These are phyloP conservation scores for Neopipo cinnamomea DNA, from an alignment of 2,113 vertebrate genomes.

Conservation along the genomic window DNA sequence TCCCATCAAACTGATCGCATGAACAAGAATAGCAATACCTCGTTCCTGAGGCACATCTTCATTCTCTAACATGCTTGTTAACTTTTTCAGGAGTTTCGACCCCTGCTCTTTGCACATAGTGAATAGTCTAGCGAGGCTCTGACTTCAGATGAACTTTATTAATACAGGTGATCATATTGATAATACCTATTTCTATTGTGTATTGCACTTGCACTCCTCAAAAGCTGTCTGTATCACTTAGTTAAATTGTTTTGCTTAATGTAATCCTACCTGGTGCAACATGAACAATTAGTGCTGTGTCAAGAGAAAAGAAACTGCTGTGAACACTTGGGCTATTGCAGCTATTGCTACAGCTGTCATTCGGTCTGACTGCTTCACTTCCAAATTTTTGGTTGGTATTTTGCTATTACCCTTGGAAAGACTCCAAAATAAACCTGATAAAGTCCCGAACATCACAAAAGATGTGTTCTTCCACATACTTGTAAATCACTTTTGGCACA, in stretches of 20 bases:
- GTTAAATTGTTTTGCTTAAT: not conserved
- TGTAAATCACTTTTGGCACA: not conserved
- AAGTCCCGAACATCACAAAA: constrained; percentile 31
- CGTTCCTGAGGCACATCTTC: not conserved
- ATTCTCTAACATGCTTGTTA: not conserved
- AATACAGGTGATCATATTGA: not conserved
- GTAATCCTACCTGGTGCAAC: not conserved
- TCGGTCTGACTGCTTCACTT: not conserved
- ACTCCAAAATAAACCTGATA: constrained; percentile 43
- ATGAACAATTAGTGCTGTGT: not conserved
- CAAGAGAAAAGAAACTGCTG: not conserved
- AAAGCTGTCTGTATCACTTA: not conserved
- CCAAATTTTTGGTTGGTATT: not conserved
- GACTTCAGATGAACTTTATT: not conserved
- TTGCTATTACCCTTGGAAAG: not conserved
- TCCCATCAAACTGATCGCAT: not conserved
- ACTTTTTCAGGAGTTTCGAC: not conserved
- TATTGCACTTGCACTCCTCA: not conserved
- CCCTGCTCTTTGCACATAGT: not conserved
- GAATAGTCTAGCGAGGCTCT: not conserved
- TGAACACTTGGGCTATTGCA: not conserved
- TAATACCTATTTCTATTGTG: not conserved
- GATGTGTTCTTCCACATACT: not conserved
- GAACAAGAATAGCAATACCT: not conserved
- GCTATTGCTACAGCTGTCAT: not conserved